A percentile compares a stretch with the other conserved stretches of the same genome.
Evolutionary conservation across 2,888 invertebrate species (phyloP).

Genomic region (Calameuta pallipes): DNA sequence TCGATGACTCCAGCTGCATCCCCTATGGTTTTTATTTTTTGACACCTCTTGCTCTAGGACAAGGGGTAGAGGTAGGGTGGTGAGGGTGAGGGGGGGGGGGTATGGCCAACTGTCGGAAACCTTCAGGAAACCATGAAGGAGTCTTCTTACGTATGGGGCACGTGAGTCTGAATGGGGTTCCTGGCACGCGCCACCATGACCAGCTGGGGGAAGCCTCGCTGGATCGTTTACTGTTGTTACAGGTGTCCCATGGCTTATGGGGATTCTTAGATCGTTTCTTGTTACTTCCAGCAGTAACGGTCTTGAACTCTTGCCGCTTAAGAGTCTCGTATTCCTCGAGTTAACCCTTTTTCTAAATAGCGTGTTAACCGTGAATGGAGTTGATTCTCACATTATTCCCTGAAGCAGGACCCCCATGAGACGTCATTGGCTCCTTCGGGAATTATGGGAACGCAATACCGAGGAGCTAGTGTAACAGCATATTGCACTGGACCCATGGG

Average conservation of each 20-base stretch:
- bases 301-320: background rate
- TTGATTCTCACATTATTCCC: slow-evolving; percentile 63
- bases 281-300: background rate
- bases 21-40: background rate
- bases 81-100: no score
- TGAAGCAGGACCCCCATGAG: slow-evolving; percentile 47
- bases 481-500: slow-evolving; percentile 58
- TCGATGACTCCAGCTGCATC: background rate
- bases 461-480: slow-evolving; percentile 61
- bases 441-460: slow-evolving; percentile 60
- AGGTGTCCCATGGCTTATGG: slow-evolving; percentile 13
- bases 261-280: slow-evolving; percentile 5
- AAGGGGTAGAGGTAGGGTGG: background rate
- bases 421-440: slow-evolving; percentile 46
- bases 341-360: slow-evolving; percentile 27
- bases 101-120: background rate
- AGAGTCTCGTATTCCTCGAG: background rate
- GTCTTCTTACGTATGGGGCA: background rate
- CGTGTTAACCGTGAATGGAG: slow-evolving; percentile 26
- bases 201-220: slow-evolving; percentile 7
- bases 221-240: slow-evolving; percentile 16
- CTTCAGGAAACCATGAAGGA: background rate
- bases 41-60: background rate
- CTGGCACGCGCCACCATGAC: background rate
- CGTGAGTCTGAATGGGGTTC: background rate